Base-by-base conservation (phyloP, 2,888 invertebrate species). In the Trichogramma evanescens region DNA sequence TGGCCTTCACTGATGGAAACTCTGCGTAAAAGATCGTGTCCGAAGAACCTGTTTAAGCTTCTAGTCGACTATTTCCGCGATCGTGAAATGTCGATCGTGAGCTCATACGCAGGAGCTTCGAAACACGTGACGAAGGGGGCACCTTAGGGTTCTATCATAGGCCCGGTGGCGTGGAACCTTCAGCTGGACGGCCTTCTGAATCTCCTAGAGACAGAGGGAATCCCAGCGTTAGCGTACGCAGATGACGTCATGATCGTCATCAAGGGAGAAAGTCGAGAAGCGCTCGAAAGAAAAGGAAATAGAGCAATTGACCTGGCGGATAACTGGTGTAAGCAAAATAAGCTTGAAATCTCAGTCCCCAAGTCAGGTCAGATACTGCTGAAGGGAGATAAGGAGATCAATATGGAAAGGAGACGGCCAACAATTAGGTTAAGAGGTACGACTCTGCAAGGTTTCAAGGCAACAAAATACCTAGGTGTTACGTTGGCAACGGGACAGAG, bases 1-100 rank as follows among this genome's bases (percentile, higher is more conserved):
- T 26, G 26, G 26, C 26, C 26, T 2, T 1, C 1, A 26, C 3
- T 26, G 26, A 26, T 26, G 26, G 26, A 26, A 2, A 26, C 26
- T 0, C 26, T 26, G 26, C 26, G 26, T 2, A 26, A 26, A 26
- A 26, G 26, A 26, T 26, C 26, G 1, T 26, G 26, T 2, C 26
- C 26, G 26, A 26, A 0, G 26, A 26, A 26, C 3, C 9, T 66
- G 4, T 63, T 50, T 46, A 41, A 40, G 5, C 10, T 63, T 1
- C 46, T 65, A 13, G 6, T 6, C 4, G 51, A 41, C 39, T 66
- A 63, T 45, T 58, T 63, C 39, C 9, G 9, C 2, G 44, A 56
- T n/a, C 13, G 63, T 0, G 50, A 42, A 13, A 62, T 62, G 1
- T 10, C 1, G n/a, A 10, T 61, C 1, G 9, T 1, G 3, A 9